Conservation (phyloP, 2,113 vertebrate genomes). For the Notothenia coriiceps region DNA sequence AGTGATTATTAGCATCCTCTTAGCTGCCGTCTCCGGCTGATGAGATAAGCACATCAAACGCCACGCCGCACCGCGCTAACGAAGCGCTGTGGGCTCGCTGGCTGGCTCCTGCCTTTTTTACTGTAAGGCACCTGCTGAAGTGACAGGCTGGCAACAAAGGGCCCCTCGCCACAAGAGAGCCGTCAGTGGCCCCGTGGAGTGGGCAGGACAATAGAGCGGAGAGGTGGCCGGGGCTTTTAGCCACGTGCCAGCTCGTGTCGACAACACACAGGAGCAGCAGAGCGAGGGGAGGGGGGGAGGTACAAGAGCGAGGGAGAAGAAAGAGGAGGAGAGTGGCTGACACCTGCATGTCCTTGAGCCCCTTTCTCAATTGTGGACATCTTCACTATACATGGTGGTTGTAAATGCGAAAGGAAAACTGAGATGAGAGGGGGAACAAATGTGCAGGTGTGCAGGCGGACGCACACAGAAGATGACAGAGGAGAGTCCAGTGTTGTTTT, state of each 20-base stretch:
- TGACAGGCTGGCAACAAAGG: conserved; percentile 81
- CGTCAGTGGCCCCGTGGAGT: conserved; percentile 67
- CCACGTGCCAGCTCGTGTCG: conserved; percentile 78
- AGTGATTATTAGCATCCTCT: conserved; percentile 82
- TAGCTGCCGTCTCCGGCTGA: conserved; percentile 62
- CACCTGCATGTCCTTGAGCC: conserved; percentile 81
- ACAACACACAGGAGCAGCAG: conserved; percentile 56
- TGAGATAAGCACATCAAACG: conserved; percentile 83
- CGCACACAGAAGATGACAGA: conserved; percentile 30
- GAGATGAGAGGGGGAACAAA: conserved; percentile 42
- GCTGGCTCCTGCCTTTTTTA: conserved; percentile 71
- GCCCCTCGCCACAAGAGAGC: conserved; percentile 64
- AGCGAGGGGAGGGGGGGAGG: conserved; percentile 47
- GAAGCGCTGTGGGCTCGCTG: conserved; percentile 54
- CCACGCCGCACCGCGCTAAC: conserved; percentile 61
- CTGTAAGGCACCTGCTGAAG: conserved; percentile 85
- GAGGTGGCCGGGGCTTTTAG: conserved; percentile 79
- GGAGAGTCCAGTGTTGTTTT: conserved; percentile 25
- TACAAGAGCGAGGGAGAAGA: conserved; percentile 52
- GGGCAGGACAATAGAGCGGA: conserved; percentile 76
- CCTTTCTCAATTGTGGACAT: conserved; percentile 49
- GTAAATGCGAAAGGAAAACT: conserved; percentile 33
- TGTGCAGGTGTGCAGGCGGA: conserved; percentile 60
- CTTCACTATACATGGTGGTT: conserved; percentile 20
- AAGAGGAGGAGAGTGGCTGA: conserved; percentile 45